Evolutionary conservation across 2,888 invertebrate species (phyloP), one percentile per base, ranked within the genome.

Genomic region (Lepidonotus clava): DNA sequence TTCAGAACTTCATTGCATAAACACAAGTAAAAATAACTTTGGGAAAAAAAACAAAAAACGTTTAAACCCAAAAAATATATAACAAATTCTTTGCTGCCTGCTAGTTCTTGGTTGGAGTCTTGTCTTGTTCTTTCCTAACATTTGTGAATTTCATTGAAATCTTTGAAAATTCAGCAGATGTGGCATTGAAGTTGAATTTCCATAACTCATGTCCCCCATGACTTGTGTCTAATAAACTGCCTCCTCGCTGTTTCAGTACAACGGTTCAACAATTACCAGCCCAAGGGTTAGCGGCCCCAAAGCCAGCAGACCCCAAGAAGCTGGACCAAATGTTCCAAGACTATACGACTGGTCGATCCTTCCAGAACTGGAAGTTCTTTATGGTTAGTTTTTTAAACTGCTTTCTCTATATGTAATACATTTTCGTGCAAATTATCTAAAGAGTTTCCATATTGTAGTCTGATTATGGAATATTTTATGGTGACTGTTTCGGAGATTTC

Each of bases 361-460:
- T 96, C 93, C 96, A 97, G 92, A 98, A 98, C 95, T 99, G 98
- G 98, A 98, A 98, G 95, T 99, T 98, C 95, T 99, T 98, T 98
- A 98, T 99, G 95, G 98, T 98, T 97, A 94, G 93, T 34, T n/a
- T n/a, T n/a, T n/a, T n/a, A n/a, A n/a, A n/a, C n/a, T n/a, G n/a
- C n/a, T n/a, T n/a, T n/a, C n/a, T n/a, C n/a, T n/a, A n/a, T n/a
- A n/a, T n/a, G n/a, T n/a, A n/a, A n/a, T n/a, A n/a, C n/a, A n/a
- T n/a, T n/a, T n/a, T n/a, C n/a, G n/a, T n/a, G n/a, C n/a, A n/a
- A n/a, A n/a, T n/a, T n/a, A n/a, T n/a, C n/a, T n/a, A n/a, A n/a
- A n/a, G n/a, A n/a, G n/a, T n/a, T n/a, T n/a, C n/a, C n/a, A n/a
- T n/a, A n/a, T n/a, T n/a, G n/a, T n/a, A n/a, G n/a, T n/a, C n/a